These are phyloP conservation scores for Poecilus cupreus DNA, from an alignment of 2,888 invertebrate genomes.

Conservation along the genomic window DNA sequence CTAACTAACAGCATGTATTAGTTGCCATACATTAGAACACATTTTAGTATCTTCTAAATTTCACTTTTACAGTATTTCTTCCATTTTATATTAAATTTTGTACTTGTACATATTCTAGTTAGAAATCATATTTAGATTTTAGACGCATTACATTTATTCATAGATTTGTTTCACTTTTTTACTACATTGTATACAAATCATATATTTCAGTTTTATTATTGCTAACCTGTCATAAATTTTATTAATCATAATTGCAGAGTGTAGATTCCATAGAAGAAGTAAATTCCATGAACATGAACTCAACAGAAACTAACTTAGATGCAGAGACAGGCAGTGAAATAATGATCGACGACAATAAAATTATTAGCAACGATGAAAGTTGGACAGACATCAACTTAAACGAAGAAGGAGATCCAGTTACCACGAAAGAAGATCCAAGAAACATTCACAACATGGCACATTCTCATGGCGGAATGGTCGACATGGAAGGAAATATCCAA, in stretches of 20 bases:
- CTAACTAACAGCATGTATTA: conserved; percentile 34
- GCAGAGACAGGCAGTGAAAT: conserved; percentile 83
- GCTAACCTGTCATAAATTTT: not conserved
- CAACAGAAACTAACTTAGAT: conserved; percentile 83
- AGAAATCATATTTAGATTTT: conserved; percentile 2
- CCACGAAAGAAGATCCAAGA: conserved; percentile 74
- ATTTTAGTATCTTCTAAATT: not conserved
- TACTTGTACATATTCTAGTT: conserved; percentile 5
- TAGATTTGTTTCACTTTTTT: not conserved
- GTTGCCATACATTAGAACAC: conserved; percentile 18
- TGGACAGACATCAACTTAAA: conserved; percentile 96
- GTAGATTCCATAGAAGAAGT: conserved; percentile 90
- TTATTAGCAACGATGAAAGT: conserved; percentile 86
- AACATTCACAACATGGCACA: conserved; percentile 77
- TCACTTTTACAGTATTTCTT: not conserved
- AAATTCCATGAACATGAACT: conserved; percentile 82
- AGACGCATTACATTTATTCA: not conserved
- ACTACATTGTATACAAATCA: not conserved
- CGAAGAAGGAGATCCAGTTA: conserved; percentile 81
- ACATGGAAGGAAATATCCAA: conserved; percentile 81
- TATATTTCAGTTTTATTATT: not conserved
- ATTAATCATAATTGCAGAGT: conserved; percentile 77
- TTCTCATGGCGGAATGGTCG: conserved; percentile 76
- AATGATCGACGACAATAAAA: conserved; percentile 83
- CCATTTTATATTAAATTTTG: not conserved